Evolutionary conservation across 1,140 invertebrate species (phyloP), one percentile per base, ranked within the genome.

Genomic region (Popillia japonica): DNA sequence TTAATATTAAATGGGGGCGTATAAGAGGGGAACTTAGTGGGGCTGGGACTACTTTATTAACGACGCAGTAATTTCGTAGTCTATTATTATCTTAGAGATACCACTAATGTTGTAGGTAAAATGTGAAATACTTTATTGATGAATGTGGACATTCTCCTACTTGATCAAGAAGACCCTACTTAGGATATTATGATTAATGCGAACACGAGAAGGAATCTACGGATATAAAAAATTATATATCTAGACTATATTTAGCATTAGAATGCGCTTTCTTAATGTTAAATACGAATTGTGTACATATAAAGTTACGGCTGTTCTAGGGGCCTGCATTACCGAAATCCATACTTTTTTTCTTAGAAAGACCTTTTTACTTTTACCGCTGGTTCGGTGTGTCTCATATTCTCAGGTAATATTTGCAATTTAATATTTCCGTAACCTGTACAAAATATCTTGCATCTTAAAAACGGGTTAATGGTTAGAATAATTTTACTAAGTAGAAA

Each of bases 321-420:
- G 20, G n/a, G n/a, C 6, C 8, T 34, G 20, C 14, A 64, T 34
- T 22, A 34, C 27, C 20, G 22, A 68, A 68, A 68, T 68, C 22
- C 61, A 55, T 55, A 17, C 2, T 14, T 2, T 68, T n/a, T 68
- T 61, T 22, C 20, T 20, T 8, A 27, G 61, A 68, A 68, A 68
- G 27, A 3, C 14, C 14, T 17, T n/a, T 55, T 55, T 55, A 55
- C 48, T 55, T 68, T 10, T 11, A 27, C 61, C 61, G 61, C 20
- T 27, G 11, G 10, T 22, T 27, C 44, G 1, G 2, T 34, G 27
- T 34, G 27, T 34, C 27, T 55, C 14, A 22, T 27, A 34, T 27
- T 22, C 61, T 68, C 61, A 68, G 61, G 61, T 68, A 68, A 68
- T 27, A 68, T 68, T 68, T 68, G 61, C 61, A 68, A 68, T 68